phyloP scores from a whole-genome alignment of 2,113 vertebrate genomes.

The Thamnaconus septentrionalis region DNA sequence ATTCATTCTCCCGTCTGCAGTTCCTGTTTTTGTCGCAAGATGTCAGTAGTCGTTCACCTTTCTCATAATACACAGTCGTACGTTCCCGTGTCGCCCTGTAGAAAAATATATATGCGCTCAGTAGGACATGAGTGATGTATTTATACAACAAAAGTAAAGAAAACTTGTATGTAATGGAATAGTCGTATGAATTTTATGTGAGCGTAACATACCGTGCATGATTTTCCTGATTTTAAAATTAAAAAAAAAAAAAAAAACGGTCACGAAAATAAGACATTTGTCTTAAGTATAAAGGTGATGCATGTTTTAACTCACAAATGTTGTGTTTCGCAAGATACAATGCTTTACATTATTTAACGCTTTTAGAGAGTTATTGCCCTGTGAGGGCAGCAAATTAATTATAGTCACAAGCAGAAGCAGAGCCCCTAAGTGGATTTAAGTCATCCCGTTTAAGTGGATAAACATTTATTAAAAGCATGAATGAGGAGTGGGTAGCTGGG shows the following conservation, averaged over 20 bases:
- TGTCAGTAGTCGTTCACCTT: too few relatives aligned
- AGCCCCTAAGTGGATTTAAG: constrained; percentile 40
- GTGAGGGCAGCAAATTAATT: not conserved
- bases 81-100: too few relatives aligned
- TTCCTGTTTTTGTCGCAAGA: too few relatives aligned
- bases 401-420: not conserved
- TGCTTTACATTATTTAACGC: too few relatives aligned
- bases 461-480: constrained; percentile 44
- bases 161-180: not conserved
- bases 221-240: not conserved
- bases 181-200: not conserved
- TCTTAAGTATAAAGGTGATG: not conserved
- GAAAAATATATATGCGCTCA: too few relatives aligned
- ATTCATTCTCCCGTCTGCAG: too few relatives aligned
- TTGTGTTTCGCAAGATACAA: too few relatives aligned
- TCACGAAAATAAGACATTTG: not conserved
- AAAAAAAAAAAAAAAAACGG: not conserved
- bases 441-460: constrained; percentile 36
- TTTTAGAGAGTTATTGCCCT: not conserved
- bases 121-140: too few relatives aligned
- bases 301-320: too few relatives aligned
- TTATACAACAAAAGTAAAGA: too few relatives aligned
- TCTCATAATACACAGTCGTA: too few relatives aligned
- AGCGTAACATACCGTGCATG: not conserved
- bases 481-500: constrained; percentile 23